A percentile compares a stretch with the other conserved stretches of the same genome.
Evolutionary conservation across 2,888 invertebrate species (phyloP).

Genomic region (Hymenopus coronatus): DNA sequence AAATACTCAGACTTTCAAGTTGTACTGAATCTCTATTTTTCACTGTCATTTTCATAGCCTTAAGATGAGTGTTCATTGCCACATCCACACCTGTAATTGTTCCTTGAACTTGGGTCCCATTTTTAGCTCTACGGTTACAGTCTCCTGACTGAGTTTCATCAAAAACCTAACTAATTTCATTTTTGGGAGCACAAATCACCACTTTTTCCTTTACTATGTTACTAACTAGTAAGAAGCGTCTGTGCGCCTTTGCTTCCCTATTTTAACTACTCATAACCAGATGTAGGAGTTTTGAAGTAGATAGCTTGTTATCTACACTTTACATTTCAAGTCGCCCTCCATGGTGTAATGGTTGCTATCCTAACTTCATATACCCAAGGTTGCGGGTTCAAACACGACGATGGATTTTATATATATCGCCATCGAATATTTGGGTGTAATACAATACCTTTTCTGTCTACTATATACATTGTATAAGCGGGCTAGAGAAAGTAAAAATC

Average conservation of each 20-base stretch:
- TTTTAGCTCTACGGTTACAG: conserved; percentile 99
- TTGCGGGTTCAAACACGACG: too few relatives aligned
- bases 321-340: too few relatives aligned
- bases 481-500: too few relatives aligned
- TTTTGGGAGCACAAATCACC: background rate
- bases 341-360: too few relatives aligned
- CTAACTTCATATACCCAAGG: too few relatives aligned
- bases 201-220: background rate
- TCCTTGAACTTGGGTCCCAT: conserved; percentile 96
- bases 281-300: too few relatives aligned
- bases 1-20: conserved; percentile 90
- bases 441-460: too few relatives aligned
- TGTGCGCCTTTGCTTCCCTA: background rate
- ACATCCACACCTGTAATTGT: conserved; percentile 98
- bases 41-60: conserved; percentile 95
- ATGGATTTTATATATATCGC: too few relatives aligned
- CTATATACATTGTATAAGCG: too few relatives aligned
- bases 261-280: too few relatives aligned
- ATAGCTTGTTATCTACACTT: too few relatives aligned
- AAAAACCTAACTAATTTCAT: conserved; percentile 65
- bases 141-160: conserved; percentile 99
- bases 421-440: too few relatives aligned
- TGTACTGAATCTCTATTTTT: conserved; percentile 93
- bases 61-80: conserved; percentile 99
- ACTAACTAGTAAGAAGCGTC: background rate